Evolutionary conservation across 2,888 invertebrate species (phyloP).

Genomic region (Pterostichus niger): DNA sequence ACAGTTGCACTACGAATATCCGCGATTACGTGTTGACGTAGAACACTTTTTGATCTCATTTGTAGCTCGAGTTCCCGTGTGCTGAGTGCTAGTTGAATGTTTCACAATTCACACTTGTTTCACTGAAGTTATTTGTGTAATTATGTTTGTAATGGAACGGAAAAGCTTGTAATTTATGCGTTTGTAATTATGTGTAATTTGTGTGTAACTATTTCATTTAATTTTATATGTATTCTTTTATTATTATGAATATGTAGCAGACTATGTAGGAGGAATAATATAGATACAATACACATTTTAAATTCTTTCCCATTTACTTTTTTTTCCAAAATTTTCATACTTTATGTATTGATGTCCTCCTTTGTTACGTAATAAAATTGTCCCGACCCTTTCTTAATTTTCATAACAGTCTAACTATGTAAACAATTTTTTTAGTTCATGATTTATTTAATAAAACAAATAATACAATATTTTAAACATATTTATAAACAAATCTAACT

Average conservation of each 20-base stretch:
- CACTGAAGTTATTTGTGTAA: conserved; percentile 38
- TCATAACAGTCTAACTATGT: no score
- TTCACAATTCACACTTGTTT: conserved; percentile 51
- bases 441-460: no score
- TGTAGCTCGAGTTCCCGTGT: conserved; percentile 56
- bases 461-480: no score
- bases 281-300: neutral
- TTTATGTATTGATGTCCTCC: no score
- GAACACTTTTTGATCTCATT: conserved; percentile 60
- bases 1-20: conserved; percentile 58
- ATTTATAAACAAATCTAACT: no score
- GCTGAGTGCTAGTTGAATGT: conserved; percentile 18
- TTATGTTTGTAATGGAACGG: conserved; percentile 42
- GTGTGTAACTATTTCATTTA: conserved; percentile 43
- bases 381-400: no score
- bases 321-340: no score
- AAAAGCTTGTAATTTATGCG: conserved; percentile 46
- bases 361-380: no score
- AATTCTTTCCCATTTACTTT: neutral
- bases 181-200: conserved; percentile 45
- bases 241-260: neutral
- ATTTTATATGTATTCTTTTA: neutral
- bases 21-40: conserved; percentile 44
- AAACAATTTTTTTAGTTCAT: no score
- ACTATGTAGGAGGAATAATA: neutral